A percentile compares a stretch with the other conserved stretches of the same genome.
These are phyloP conservation scores for Andrena cerasifolii DNA, from an alignment of 1,140 invertebrate species.

Conservation along the genomic window DNA sequence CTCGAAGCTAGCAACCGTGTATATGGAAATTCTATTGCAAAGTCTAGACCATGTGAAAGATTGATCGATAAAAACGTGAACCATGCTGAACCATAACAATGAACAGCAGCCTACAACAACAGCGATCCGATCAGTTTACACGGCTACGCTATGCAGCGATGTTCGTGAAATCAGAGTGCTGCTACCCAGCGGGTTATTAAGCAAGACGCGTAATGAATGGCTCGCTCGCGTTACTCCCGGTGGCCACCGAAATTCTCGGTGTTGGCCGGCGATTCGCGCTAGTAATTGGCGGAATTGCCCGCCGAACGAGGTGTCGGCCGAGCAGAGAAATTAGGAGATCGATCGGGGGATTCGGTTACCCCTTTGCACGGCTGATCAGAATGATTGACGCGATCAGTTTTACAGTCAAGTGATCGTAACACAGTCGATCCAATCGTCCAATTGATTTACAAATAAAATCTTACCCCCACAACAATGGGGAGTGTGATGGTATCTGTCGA, in stretches of 20 bases:
- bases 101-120: too few relatives aligned
- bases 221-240: neutral
- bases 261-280: neutral
- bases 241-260: neutral
- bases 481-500: neutral
- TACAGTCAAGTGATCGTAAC: too few relatives aligned
- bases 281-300: conserved; percentile 24
- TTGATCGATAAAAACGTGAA: too few relatives aligned
- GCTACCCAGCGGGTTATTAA: conserved; percentile 11
- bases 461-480: neutral
- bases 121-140: conserved; percentile 1
- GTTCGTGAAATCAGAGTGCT: neutral
- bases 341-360: conserved; percentile 6
- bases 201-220: neutral
- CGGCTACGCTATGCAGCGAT: too few relatives aligned
- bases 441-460: neutral
- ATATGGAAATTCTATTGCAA: too few relatives aligned
- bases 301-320: neutral
- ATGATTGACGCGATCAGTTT: neutral
- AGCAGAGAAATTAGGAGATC: conserved; percentile 24
- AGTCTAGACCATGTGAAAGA: too few relatives aligned
- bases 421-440: neutral
- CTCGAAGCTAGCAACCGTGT: too few relatives aligned
- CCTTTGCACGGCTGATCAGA: neutral
- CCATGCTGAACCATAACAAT: too few relatives aligned